Evolutionary conservation across 2,113 vertebrate genomes (phyloP).

Genomic region (Puntigrus tetrazona): DNA sequence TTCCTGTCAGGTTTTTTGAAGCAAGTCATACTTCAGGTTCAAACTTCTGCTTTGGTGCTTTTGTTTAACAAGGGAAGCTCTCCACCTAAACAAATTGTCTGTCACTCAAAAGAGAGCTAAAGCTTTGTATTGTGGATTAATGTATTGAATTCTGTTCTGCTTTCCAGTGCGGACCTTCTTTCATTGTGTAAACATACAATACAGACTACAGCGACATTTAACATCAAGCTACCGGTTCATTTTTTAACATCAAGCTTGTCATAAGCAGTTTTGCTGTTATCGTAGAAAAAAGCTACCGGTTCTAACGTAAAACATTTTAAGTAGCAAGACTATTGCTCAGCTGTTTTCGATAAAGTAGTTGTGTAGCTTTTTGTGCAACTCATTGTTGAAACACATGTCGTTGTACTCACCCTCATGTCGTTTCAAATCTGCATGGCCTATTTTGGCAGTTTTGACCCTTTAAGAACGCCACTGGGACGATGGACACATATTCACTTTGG

Average conservation of each 20-base stretch:
- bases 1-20: conserved; percentile 64
- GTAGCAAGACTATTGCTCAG: background rate
- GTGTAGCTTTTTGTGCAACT: background rate
- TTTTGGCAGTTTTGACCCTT: too few species aligned
- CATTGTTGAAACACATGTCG: background rate
- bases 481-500: background rate
- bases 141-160: conserved; percentile 2
- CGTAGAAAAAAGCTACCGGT: background rate
- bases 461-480: too few species aligned
- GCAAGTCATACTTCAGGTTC: conserved; percentile 60
- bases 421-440: too few species aligned
- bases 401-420: too few species aligned
- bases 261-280: background rate
- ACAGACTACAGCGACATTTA: background rate
- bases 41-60: conserved; percentile 62
- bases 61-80: conserved; percentile 60
- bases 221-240: too few species aligned
- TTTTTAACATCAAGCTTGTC: conserved; percentile 20
- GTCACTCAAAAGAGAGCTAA: conserved; percentile 66
- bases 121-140: conserved; percentile 29
- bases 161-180: background rate
- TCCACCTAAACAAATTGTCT: conserved; percentile 57
- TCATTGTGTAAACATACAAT: conserved; percentile 22
- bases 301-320: background rate
- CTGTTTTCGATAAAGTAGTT: background rate